These are phyloP conservation scores for Xenentodon cancila DNA, from an alignment of 2,797 vertebrate genomes.

Conservation along the genomic window DNA sequence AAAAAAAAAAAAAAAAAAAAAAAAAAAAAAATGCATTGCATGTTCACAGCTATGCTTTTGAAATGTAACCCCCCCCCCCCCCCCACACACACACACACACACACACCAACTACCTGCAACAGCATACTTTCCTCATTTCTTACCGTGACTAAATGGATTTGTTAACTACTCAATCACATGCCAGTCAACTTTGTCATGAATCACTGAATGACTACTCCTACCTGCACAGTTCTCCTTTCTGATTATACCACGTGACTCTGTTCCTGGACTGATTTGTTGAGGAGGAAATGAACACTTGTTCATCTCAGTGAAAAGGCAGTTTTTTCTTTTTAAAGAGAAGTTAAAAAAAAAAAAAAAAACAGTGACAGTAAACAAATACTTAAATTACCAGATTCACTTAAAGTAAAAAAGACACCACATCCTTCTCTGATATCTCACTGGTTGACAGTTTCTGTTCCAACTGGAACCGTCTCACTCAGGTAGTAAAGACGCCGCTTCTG, in stretches of 20 bases:
- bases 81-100: too few relatives aligned
- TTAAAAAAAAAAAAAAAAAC: not conserved
- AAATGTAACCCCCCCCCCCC: too few relatives aligned
- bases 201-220: not conserved
- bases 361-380: not conserved
- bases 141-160: too few relatives aligned
- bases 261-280: not conserved
- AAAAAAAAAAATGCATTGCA: too few relatives aligned
- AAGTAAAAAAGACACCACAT: not conserved
- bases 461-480: slow-evolving; percentile 1
- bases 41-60: too few relatives aligned
- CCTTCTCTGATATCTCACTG: not conserved
- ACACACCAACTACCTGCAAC: too few relatives aligned
- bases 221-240: not conserved
- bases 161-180: too few relatives aligned
- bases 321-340: not conserved
- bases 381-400: slow-evolving; percentile 3
- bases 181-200: too few relatives aligned
- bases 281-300: slow-evolving; percentile 13
- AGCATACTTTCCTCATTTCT: too few relatives aligned
- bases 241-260: not conserved
- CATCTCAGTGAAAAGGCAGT: not conserved
- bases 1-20: too few relatives aligned
- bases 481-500: slow-evolving; percentile 11
- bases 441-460: slow-evolving; percentile 6